Percentiles rank a stretch among this genome's conserved stretches.
These are phyloP conservation scores for Punctoribates punctum DNA, from an alignment of 2,888 invertebrate genomes.

Conservation along the genomic window DNA sequence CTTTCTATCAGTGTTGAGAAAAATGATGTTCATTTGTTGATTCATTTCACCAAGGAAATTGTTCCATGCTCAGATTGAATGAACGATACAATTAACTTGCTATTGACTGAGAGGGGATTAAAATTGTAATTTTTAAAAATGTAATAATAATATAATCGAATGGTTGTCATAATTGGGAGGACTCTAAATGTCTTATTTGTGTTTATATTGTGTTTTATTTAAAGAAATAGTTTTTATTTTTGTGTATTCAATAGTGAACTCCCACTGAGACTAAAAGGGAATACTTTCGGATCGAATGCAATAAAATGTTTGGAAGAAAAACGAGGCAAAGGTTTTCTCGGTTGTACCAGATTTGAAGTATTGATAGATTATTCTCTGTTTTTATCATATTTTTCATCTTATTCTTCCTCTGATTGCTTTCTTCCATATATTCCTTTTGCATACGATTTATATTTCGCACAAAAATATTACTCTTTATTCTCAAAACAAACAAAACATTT, in stretches of 20 bases:
- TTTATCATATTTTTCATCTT: conserved; percentile 21
- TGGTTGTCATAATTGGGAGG: background rate
- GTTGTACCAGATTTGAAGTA: background rate
- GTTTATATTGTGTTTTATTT: background rate
- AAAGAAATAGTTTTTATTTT: background rate
- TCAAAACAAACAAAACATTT: background rate
- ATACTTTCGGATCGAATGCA: conserved; percentile 11
- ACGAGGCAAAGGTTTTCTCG: background rate
- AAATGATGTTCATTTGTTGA: too few relatives aligned
- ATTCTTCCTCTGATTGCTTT: conserved; percentile 23
- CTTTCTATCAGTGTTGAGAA: too few relatives aligned
- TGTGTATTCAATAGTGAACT: background rate
- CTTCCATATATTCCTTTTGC: conserved; percentile 11
- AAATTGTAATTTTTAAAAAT: too few relatives aligned
- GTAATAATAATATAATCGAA: background rate
- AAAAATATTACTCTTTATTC: conserved; percentile 8
- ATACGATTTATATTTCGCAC: conserved; percentile 3
- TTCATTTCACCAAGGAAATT: too few relatives aligned
- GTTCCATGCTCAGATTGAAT: too few relatives aligned
- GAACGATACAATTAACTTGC: too few relatives aligned
- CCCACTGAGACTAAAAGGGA: background rate
- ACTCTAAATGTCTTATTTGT: background rate
- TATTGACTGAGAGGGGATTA: too few relatives aligned
- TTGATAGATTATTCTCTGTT: conserved; percentile 28
- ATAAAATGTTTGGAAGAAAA: conserved; percentile 8